Conservation (phyloP, 2,797 vertebrate genomes). For the Rousettus madagascariensis region DNA sequence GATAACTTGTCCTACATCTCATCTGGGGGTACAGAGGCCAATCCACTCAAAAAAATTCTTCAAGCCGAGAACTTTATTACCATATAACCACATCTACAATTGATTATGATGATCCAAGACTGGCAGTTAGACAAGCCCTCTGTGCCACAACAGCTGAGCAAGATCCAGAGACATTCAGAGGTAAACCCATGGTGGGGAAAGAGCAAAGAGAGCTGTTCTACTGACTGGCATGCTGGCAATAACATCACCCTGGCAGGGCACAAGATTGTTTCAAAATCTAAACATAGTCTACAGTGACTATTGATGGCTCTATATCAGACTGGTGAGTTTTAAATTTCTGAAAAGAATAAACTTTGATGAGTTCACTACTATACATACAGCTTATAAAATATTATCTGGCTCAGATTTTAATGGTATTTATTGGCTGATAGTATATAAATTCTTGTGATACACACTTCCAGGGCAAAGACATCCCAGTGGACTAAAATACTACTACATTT, state of each 20-base stretch:
- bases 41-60: background rate
- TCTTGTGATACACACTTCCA: background rate
- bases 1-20: background rate
- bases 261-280: background rate
- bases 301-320: background rate
- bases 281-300: background rate
- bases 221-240: background rate
- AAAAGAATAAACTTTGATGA: background rate
- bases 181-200: background rate
- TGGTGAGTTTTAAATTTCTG: background rate
- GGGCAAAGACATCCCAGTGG: background rate
- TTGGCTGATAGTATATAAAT: background rate
- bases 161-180: background rate
- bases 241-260: background rate
- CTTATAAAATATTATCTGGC: background rate
- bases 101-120: background rate
- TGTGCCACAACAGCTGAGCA: background rate
- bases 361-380: background rate
- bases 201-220: background rate
- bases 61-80: background rate
- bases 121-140: background rate
- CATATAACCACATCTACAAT: background rate
- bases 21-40: background rate
- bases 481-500: background rate
- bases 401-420: background rate